phyloP scores from a whole-genome alignment of 2,888 invertebrate species.

The Melanchra persicariae region DNA sequence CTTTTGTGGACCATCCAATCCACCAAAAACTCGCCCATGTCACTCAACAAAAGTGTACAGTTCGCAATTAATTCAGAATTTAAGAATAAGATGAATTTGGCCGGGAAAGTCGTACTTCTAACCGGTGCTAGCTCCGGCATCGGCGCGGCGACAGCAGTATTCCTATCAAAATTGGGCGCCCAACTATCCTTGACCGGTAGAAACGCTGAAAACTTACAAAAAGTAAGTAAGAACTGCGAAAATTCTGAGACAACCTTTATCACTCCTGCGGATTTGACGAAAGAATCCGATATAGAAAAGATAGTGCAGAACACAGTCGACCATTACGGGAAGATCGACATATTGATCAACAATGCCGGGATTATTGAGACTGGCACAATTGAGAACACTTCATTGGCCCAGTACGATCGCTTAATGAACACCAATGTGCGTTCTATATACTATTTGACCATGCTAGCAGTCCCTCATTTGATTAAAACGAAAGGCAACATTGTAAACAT shows the following conservation, averaged over 20 bases:
- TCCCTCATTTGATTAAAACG: slow-evolving; percentile 95
- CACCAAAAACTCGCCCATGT: slow-evolving; percentile 18
- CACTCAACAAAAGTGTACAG: slow-evolving; percentile 33
- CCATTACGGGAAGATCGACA: slow-evolving; percentile 94
- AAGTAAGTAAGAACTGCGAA: slow-evolving; percentile 83
- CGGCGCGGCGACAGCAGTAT: slow-evolving; percentile 95
- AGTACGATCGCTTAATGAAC: slow-evolving; percentile 97
- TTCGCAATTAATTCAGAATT: slow-evolving; percentile 28
- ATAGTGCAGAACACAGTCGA: slow-evolving; percentile 94
- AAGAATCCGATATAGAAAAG: slow-evolving; percentile 93
- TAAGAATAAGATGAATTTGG: slow-evolving; percentile 88
- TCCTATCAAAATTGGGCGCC: slow-evolving; percentile 94
- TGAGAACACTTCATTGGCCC: slow-evolving; percentile 96
- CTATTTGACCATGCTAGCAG: slow-evolving; percentile 96
- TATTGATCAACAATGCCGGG: slow-evolving; percentile 98
- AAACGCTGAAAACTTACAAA: slow-evolving; percentile 92
- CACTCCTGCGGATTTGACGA: slow-evolving; percentile 93
- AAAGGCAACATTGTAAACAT: slow-evolving; percentile 99
- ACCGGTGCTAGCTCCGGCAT: slow-evolving; percentile 97
- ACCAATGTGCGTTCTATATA: slow-evolving; percentile 96
- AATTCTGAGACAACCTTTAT: slow-evolving; percentile 86
- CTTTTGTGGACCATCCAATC: neutral
- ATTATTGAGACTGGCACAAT: slow-evolving; percentile 95
- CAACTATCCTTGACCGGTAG: slow-evolving; percentile 93
- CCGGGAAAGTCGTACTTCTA: slow-evolving; percentile 93